Percentiles rank a stretch among this genome's conserved stretches.
phyloP scores from a whole-genome alignment of 2,113 vertebrate genomes.

The Ranitomeya imitator region DNA sequence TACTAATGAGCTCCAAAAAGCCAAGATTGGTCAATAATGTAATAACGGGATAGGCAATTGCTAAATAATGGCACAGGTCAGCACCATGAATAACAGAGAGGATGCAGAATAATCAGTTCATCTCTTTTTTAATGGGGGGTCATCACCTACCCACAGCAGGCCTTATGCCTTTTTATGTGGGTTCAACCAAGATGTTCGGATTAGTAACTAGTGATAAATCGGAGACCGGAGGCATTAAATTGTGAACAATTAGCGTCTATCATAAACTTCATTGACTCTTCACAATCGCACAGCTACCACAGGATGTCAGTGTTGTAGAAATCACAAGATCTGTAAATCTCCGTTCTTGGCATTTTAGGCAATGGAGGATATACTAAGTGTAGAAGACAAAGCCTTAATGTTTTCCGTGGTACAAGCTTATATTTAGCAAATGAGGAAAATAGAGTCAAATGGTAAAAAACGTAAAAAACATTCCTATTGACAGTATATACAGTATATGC shows the following conservation, averaged over 20 bases:
- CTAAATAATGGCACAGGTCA: too few relatives aligned
- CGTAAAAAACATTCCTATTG: background rate
- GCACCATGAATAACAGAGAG: too few relatives aligned
- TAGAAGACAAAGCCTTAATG: conserved; percentile 10
- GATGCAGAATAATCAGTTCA: background rate
- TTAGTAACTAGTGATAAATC: background rate
- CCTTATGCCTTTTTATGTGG: background rate
- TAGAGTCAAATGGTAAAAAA: background rate
- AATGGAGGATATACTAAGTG: background rate
- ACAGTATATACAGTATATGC: background rate
- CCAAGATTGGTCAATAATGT: too few relatives aligned
- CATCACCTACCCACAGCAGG: background rate
- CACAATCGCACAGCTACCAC: conserved; percentile 37
- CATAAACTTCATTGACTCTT: conserved; percentile 10
- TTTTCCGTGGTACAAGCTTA: background rate
- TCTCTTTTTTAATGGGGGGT: background rate
- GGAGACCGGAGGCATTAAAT: background rate
- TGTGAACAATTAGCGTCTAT: background rate
- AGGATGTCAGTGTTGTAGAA: conserved; percentile 56
- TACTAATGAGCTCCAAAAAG: too few relatives aligned
- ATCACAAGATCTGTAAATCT: conserved; percentile 32
- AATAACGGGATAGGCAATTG: too few relatives aligned
- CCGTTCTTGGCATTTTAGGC: conserved; percentile 10
- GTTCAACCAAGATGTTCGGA: background rate
- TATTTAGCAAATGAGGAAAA: background rate